phyloP scores from a whole-genome alignment of 2,113 vertebrate genomes.

The Brachypodius melanocephalos region DNA sequence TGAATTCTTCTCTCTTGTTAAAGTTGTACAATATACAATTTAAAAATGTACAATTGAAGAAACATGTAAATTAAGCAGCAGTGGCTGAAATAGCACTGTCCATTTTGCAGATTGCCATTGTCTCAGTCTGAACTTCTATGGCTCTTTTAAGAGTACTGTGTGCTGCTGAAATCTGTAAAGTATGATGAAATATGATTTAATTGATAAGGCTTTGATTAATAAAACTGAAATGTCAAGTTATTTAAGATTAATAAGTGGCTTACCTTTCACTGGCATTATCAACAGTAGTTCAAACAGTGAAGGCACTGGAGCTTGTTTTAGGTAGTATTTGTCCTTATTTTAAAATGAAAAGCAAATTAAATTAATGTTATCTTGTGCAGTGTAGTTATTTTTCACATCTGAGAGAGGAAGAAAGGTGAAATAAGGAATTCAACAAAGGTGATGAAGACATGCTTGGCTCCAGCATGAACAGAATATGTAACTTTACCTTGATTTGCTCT shows the following conservation, averaged over 20 bases:
- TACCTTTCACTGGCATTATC: neutral
- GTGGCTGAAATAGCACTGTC: neutral
- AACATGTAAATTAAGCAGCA: neutral
- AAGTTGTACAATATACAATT: neutral
- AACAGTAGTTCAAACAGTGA: conserved; percentile 13
- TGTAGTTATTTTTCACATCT: neutral
- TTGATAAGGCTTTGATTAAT: conserved; percentile 1
- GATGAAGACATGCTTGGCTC: neutral
- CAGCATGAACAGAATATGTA: neutral
- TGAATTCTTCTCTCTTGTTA: neutral
- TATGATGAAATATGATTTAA: neutral
- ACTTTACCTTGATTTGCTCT: neutral
- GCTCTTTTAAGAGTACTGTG: neutral
- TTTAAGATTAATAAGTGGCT: neutral
- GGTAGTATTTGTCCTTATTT: neutral
- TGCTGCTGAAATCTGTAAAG: neutral
- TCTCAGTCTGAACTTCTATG: neutral
- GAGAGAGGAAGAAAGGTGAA: neutral
- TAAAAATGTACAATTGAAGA: neutral
- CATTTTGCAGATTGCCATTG: neutral
- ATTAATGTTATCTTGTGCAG: neutral
- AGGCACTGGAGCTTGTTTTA: neutral
- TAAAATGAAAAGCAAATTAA: neutral
- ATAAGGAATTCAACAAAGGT: neutral
- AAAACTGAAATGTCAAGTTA: conserved; percentile 27